Evolutionary conservation across 2,888 invertebrate genomes (phyloP), one percentile per base, ranked within the genome.

Genomic region (Microctonus hyperodae): DNA sequence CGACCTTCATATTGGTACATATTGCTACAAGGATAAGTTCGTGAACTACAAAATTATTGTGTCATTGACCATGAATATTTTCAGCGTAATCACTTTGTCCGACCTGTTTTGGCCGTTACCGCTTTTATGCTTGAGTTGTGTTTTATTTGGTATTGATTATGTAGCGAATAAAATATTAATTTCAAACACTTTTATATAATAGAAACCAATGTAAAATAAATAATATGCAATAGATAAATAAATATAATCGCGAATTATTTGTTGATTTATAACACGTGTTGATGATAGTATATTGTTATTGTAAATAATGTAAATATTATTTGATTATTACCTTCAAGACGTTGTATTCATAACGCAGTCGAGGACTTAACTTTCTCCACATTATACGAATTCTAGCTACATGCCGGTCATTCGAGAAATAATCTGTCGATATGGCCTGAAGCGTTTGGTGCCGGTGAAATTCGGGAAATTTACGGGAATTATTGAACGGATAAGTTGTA

Each of bases 301-400:
- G 7, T 16, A 16, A 44, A 44, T 3, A 20, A 44, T 44, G 16
- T 6, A 16, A n/a, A 16, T 44, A 44, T 44, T 6, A 44, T 25
- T 35, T 48, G 22, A 31, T 57, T 33, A 59, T 20, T 9, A 25
- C 48, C 16, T 59, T 53, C 55, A 23, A 44, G 22, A 23, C 31
- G 28, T 33, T 66, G 51, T 53, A 53, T 60, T 57, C 44, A 16
- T 31, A 55, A 28, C 40, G 13, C 16, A 31, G 44, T 56, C 7
- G 56, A 13, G 31, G 58, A 50, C 60, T 63, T 63, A 66, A 71
- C 73, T 73, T 73, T 73, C 73, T 73, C 73, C 71, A 44, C 70
- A 50, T 67, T 69, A 68, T 53, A 73, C 69, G 64, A 69, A 72
- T 73, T 72, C 71, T 71, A 71, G 63, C 64, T 67, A 44, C 48